phyloP scores from a whole-genome alignment of 2,888 invertebrate genomes.

The Clepsis dumicolana region DNA sequence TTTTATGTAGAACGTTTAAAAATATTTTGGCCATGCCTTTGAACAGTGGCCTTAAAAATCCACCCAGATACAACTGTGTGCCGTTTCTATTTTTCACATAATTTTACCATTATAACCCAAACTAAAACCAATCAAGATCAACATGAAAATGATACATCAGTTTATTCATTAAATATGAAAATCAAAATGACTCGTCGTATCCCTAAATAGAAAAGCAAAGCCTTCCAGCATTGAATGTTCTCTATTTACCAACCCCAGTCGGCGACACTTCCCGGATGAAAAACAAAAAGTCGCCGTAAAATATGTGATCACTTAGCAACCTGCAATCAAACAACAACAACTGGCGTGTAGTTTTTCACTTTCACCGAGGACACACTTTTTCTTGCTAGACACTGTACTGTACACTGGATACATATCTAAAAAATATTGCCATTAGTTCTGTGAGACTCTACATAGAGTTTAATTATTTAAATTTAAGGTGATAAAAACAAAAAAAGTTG shows the following conservation, averaged over 20 bases:
- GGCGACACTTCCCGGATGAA: constrained; percentile 56
- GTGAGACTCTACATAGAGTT: background rate
- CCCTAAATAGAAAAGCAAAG: background rate
- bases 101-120: too few relatives aligned
- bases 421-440: background rate
- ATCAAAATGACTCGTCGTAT: background rate
- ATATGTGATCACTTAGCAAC: constrained; percentile 85
- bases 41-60: too few relatives aligned
- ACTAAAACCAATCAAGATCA: too few relatives aligned
- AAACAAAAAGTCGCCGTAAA: constrained; percentile 75
- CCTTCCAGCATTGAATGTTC: constrained; percentile 48
- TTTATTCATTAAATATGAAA: too few relatives aligned
- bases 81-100: too few relatives aligned
- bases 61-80: too few relatives aligned
- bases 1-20: too few relatives aligned
- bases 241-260: constrained; percentile 52
- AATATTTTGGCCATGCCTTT: too few relatives aligned
- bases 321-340: constrained; percentile 80
- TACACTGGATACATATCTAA: background rate
- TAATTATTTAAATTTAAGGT: background rate
- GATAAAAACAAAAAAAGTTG: too few relatives aligned
- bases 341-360: constrained; percentile 70
- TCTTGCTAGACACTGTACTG: constrained; percentile 29
- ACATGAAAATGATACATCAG: too few relatives aligned
- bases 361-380: constrained; percentile 59